Base-by-base conservation (phyloP, 2,113 vertebrate genomes). In the Machaerirhynchus nigripectus region DNA sequence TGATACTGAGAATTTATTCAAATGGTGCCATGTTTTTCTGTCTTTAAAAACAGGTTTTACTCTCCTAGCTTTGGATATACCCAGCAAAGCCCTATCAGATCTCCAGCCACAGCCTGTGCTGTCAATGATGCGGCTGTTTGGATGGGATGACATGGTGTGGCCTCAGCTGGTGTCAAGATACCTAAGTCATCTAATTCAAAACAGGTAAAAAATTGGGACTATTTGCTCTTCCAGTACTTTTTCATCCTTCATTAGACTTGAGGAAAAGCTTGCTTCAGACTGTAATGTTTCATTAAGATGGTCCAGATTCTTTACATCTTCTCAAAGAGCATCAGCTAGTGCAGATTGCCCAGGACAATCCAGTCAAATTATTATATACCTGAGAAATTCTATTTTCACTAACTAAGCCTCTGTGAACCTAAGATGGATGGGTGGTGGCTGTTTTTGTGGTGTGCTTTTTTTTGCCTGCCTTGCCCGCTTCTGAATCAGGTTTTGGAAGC, bases 101-200 rank as follows among this genome's bases (percentile, higher is more conserved):
- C 98, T 99, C 50, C 99, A 99, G 91, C 99, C 99, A 75, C 98
- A 98, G 90, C 99, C 99, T 4, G 95, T 99, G 89, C 94, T 98
- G 74, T 98, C 98, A 86, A 98, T 99, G 96, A 98, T 99, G 98
- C 98, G 99, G 8, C 97, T 98, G 81, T 99, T 99, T 84, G 99
- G 98, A 91, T 99, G 99, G 99, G 99, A 99, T 93, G 99, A 99
- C 92, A 99, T 99, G 98, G 98, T 99, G 89, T 98, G 98, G 71
- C 99, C 99, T 35, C 97, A 98, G 55, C 97, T 99, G 64, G 99
- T 99, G 56, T 98, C 99, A 78, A 98, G 99, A 96, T 99, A 99
- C 77, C 98, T 99, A 85, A 98, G 98, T 89, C 99, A 99, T 91
- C 96, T 99, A 61, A 98, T 99, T 71, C 98, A 99, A 94, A 99